Evolutionary conservation across 92 coral and sea anemone species (phyloP).

Genomic region (Umimayanthus chanpuru): DNA sequence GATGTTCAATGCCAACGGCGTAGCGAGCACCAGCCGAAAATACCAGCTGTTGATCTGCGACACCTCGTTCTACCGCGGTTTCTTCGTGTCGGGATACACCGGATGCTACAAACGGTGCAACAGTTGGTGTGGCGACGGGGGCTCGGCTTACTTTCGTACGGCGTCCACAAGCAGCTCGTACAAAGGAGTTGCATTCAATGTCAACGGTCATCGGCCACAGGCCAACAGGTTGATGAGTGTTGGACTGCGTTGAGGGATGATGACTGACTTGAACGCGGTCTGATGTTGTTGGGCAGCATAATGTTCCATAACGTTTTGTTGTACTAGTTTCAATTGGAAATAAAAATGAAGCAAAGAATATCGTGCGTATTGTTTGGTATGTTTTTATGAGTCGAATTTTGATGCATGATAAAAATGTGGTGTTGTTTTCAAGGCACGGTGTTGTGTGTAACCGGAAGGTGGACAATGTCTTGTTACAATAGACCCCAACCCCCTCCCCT

Average conservation of each 20-base stretch:
- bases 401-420: no score
- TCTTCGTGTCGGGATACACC: constrained; percentile 32
- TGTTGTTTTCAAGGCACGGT: no score
- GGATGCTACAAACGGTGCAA: constrained; percentile 34
- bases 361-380: no score
- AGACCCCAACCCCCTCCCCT: no score
- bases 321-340: neutral
- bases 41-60: constrained; percentile 46
- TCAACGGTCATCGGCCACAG: constrained; percentile 31
- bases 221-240: constrained; percentile 28
- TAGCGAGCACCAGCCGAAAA: neutral
- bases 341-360: no score
- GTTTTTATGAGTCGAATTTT: no score
- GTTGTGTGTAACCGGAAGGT: no score
- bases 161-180: neutral
- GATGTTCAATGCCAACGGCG: constrained; percentile 24
- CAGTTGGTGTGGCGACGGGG: constrained; percentile 26
- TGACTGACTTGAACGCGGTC: no score
- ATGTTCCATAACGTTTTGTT: neutral
- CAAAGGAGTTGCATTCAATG: constrained; percentile 41
- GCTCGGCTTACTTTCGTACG: constrained; percentile 43
- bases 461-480: no score
- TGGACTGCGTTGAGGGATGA: constrained; percentile 21
- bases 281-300: neutral
- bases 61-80: constrained; percentile 32